Evolutionary conservation across 2,888 invertebrate species (phyloP).

Genomic region (Campoletis raptor): DNA sequence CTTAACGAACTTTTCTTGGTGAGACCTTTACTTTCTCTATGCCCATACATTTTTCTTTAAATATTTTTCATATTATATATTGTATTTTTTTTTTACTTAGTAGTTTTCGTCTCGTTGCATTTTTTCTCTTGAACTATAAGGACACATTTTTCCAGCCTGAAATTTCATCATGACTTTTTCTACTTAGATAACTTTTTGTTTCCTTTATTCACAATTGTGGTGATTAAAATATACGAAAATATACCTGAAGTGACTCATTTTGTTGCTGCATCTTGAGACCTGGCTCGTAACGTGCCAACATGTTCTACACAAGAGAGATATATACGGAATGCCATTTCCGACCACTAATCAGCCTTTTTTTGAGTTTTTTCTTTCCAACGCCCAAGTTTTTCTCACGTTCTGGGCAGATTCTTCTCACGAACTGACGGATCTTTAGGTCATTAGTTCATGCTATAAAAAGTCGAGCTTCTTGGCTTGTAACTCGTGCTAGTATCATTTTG

Average conservation of each 20-base stretch:
- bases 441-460: background rate
- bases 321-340: background rate
- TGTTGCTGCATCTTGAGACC: background rate
- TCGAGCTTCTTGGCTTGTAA: background rate
- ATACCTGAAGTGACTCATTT: background rate
- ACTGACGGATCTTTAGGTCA: conserved; percentile 1
- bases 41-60: background rate
- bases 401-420: background rate
- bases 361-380: conserved; percentile 6
- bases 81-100: conserved; percentile 14
- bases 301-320: background rate
- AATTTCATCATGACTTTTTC: conserved; percentile 17
- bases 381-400: background rate
- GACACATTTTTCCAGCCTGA: background rate
- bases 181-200: background rate
- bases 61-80: background rate
- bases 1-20: conserved; percentile 37
- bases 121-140: background rate
- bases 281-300: background rate
- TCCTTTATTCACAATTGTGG: background rate
- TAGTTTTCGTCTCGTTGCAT: background rate
- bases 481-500: background rate
- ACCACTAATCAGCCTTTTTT: background rate
- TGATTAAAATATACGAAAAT: conserved; percentile 12
- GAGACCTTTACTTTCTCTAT: conserved; percentile 17